A percentile compares a stretch with the other conserved stretches of the same genome.
These are phyloP conservation scores for Subanguina moxae DNA, from an alignment of 1,140 invertebrate genomes.

Conservation along the genomic window DNA sequence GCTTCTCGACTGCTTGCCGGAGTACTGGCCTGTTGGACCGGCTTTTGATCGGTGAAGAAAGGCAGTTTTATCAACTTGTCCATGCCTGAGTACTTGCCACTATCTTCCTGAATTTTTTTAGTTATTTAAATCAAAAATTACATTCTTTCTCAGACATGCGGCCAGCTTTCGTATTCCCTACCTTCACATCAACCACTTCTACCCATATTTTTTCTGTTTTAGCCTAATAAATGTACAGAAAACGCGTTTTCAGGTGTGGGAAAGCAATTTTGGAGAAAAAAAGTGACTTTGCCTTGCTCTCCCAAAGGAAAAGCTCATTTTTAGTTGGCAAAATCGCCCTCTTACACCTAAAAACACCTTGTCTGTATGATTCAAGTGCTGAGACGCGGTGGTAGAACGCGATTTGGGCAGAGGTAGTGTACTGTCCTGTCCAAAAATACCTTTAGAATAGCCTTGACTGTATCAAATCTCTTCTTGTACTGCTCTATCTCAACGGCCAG, in stretches of 20 bases:
- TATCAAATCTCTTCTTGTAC: conserved; percentile 8
- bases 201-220: too few species aligned
- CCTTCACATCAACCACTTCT: too few species aligned
- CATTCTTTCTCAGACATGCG: neutral
- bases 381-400: too few species aligned
- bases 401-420: too few species aligned
- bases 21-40: neutral
- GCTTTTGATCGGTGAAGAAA: conserved; percentile 4
- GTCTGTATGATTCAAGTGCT: too few species aligned
- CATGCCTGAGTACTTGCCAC: neutral
- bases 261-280: too few species aligned
- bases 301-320: too few species aligned
- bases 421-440: neutral
- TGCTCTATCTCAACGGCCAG: conserved; percentile 3
- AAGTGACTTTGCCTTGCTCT: too few species aligned
- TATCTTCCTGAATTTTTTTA: neutral
- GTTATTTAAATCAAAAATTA: neutral
- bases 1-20: neutral
- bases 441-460: conserved; percentile 1
- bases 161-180: too few species aligned
- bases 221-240: too few species aligned
- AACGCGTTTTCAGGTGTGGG: too few species aligned
- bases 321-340: too few species aligned
- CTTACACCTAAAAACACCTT: neutral
- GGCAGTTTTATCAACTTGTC: conserved; percentile 4